phyloP scores from a whole-genome alignment of 2,113 vertebrate species.

The Seriola aureovittata region DNA sequence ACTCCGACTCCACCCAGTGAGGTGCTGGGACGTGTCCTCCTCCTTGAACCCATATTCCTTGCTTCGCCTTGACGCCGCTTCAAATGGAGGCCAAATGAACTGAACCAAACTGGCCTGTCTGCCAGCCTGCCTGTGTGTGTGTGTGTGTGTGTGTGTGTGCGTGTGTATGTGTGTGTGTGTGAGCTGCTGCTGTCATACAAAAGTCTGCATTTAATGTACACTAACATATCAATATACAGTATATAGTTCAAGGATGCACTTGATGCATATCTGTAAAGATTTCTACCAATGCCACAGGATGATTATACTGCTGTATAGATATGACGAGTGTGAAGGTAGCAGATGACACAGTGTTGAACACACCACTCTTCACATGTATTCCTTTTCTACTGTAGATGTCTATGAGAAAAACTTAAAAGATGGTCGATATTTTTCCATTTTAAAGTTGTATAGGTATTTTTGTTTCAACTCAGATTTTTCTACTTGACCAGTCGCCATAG shows the following conservation, averaged over 20 bases:
- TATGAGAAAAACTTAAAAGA: slow-evolving; percentile 60
- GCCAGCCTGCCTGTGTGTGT: slow-evolving; percentile 49
- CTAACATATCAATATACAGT: slow-evolving; percentile 70
- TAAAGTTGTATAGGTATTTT: slow-evolving; percentile 46
- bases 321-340: slow-evolving; percentile 50
- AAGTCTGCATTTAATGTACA: slow-evolving; percentile 61
- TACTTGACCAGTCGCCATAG: slow-evolving; percentile 49
- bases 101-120: slow-evolving; percentile 68
- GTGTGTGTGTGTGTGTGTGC: background rate
- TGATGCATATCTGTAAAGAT: slow-evolving; percentile 49
- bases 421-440: slow-evolving; percentile 65
- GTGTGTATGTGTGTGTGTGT: slow-evolving; percentile 36
- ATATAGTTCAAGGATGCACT: slow-evolving; percentile 39
- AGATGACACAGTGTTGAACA: slow-evolving; percentile 54
- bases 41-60: background rate
- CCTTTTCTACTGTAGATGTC: slow-evolving; percentile 69
- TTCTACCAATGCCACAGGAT: slow-evolving; percentile 42
- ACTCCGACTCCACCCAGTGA: slow-evolving; percentile 95
- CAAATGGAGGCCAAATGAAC: slow-evolving; percentile 63
- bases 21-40: background rate
- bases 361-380: slow-evolving; percentile 71
- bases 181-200: slow-evolving; percentile 55
- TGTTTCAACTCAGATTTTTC: slow-evolving; percentile 60
- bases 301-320: slow-evolving; percentile 57
- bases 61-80: slow-evolving; percentile 46